Percentiles rank a stretch among this genome's conserved stretches.
Evolutionary conservation across 2,888 invertebrate species (phyloP).

Genomic region (Beris morrisii): DNA sequence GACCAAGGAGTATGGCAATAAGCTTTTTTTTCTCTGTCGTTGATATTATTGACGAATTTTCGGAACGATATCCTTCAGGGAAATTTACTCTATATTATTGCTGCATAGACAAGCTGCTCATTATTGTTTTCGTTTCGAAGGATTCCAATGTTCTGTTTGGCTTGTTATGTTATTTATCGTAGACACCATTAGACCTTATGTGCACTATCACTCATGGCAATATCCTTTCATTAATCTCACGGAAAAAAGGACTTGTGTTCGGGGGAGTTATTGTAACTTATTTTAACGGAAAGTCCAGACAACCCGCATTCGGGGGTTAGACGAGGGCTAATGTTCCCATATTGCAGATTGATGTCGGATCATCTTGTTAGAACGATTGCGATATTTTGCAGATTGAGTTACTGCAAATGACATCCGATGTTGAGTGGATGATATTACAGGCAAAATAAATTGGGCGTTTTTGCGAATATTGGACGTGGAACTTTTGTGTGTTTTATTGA

Average conservation of each 20-base stretch:
- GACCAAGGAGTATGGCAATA: too few relatives aligned
- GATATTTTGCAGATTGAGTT: constrained; percentile 28
- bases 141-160: not conserved
- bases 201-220: constrained; percentile 25
- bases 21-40: too few relatives aligned
- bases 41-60: too few relatives aligned
- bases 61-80: too few relatives aligned
- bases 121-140: too few relatives aligned
- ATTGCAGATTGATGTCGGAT: constrained; percentile 17
- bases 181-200: constrained; percentile 19
- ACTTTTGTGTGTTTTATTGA: too few relatives aligned
- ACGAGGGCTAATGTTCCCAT: constrained; percentile 14
- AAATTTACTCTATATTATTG: too few relatives aligned
- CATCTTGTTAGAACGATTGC: constrained; percentile 22
- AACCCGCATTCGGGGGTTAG: not conserved
- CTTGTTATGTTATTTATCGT: constrained; percentile 12
- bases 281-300: not conserved
- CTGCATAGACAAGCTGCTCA: too few relatives aligned
- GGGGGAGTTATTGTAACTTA: constrained; percentile 4
- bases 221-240: constrained; percentile 25
- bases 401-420: constrained; percentile 12
- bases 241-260: constrained; percentile 2
- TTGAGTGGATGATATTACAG: constrained; percentile 1
- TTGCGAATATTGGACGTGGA: not conserved
- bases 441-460: constrained; percentile 9